Conservation (phyloP, 2,797 vertebrate species). For the Allobates femoralis region DNA sequence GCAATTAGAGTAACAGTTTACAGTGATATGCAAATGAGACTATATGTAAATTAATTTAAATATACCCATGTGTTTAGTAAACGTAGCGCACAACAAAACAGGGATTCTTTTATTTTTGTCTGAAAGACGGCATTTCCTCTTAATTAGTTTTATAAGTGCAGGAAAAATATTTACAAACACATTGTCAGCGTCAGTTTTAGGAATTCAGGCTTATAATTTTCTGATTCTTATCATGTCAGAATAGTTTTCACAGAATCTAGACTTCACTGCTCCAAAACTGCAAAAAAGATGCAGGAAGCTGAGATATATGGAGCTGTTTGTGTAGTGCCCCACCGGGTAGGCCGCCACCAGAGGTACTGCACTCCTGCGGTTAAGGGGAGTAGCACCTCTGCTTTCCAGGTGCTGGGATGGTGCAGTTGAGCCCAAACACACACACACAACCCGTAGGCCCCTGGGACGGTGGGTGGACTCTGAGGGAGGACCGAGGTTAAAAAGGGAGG, state of each 20-base stretch:
- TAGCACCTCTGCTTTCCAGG: no score
- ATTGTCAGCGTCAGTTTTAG: not conserved
- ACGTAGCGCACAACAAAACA: not conserved
- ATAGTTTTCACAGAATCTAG: not conserved
- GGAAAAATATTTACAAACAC: conserved; percentile 3
- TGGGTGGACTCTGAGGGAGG: no score
- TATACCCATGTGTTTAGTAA: conserved; percentile 2
- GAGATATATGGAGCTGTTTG: no score
- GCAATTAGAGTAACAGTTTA: not conserved
- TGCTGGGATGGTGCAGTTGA: no score
- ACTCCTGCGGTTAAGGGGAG: no score
- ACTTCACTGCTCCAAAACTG: not conserved
- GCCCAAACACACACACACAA: no score
- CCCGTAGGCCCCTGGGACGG: no score
- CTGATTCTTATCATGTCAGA: not conserved
- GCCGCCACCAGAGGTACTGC: no score
- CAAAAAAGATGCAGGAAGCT: not conserved
- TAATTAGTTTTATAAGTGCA: conserved; percentile 10
- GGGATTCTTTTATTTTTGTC: not conserved
- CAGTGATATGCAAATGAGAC: conserved; percentile 3
- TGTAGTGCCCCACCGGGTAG: no score
- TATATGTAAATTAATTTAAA: conserved; percentile 13
- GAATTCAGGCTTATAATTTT: not conserved
- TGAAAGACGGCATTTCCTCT: not conserved
- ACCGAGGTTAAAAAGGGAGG: no score